Base-by-base conservation (phyloP, 1,140 invertebrate species). In the Drosophila parabipectinata region DNA sequence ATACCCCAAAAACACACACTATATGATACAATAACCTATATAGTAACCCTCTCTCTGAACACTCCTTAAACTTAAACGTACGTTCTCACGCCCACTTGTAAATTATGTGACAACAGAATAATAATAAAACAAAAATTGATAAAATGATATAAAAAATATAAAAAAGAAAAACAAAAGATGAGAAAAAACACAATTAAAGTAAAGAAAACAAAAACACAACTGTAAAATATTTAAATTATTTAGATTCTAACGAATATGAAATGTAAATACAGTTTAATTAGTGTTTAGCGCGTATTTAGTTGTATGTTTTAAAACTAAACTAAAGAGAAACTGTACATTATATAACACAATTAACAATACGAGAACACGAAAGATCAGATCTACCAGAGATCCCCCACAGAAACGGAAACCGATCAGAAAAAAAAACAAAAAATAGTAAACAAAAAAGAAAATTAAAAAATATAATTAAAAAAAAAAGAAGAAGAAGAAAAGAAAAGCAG, bases 221-320 rank as follows among this genome's bases (percentile, higher is more conserved):
- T 84, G 81, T 84, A 84, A 84, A 80, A 84, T 84, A 84, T 80
- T 84, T 85, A 84, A 84, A 84, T 84, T 85, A 84, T 85, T 85
- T 84, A 84, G 81, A 79, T 68, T 79, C 77, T 77, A 80, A 85
- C 45, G 76, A 41, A 48, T 72, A 72, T 64, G 48, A 71, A 89
- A 79, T 88, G 83, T 88, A 88, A 84, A 88, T 88, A 88, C 83
- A 88, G 83, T 88, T 88, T 88, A 88, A 88, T 89, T 88, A 88
- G 83, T 88, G 79, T 87, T 88, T 87, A 87, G 82, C 83, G 75
- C 75, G 83, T 88, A 88, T 88, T 88, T 88, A 88, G 83, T 89
- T 88, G 79, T 88, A 88, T 88, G 79, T 89, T 88, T 89, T 88
- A 89, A 88, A 88, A 89, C 84, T 88, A 77, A 77, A 77, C 66